phyloP scores from a whole-genome alignment of 2,113 vertebrate species.

The Shinisaurus crocodilurus region DNA sequence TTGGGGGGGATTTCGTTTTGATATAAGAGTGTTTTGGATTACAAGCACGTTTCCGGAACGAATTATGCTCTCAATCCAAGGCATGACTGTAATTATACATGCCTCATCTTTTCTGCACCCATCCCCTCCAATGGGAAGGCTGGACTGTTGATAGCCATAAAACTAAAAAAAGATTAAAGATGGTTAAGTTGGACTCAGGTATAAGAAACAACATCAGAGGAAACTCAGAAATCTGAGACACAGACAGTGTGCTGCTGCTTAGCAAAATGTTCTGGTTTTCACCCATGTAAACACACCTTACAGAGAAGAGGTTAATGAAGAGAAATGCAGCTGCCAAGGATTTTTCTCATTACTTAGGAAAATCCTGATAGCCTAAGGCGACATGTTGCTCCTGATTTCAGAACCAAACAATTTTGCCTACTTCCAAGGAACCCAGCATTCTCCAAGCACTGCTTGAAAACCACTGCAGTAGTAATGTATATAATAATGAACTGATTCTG shows the following conservation, averaged over 20 bases:
- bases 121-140: not conserved
- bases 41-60: no score
- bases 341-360: constrained; percentile 20
- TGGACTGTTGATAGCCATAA: not conserved
- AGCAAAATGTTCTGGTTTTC: not conserved
- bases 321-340: constrained; percentile 24
- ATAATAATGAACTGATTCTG: no score
- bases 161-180: not conserved
- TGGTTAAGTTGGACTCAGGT: constrained; percentile 1
- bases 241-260: not conserved
- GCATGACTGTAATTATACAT: no score
- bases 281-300: not conserved
- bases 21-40: no score
- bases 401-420: constrained; percentile 13
- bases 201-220: constrained; percentile 24
- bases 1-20: no score
- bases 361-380: constrained; percentile 2
- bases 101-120: not conserved
- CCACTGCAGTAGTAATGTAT: no score
- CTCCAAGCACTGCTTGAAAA: not conserved
- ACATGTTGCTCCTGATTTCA: not conserved
- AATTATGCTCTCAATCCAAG: no score
- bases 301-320: constrained; percentile 28
- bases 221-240: no score
- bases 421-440: not conserved